Percentiles rank a stretch among this genome's conserved stretches.
Evolutionary conservation across 1,140 invertebrate species (phyloP).

Genomic region (Polypedilum vanderplanki): DNA sequence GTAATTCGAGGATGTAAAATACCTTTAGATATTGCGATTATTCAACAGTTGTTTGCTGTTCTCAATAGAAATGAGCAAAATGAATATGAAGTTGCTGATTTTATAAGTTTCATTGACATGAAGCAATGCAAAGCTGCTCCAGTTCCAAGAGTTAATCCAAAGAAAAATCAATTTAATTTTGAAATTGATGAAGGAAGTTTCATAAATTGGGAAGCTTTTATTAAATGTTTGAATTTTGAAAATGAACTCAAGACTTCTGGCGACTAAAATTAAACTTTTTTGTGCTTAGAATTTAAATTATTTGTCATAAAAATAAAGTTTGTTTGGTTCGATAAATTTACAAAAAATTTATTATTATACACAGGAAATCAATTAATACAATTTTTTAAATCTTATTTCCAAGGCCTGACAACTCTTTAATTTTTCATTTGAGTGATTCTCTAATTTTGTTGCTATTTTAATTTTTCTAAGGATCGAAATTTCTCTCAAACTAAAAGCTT

Average conservation of each 20-base stretch:
- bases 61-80: slow-evolving; percentile 54
- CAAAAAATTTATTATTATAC: too few species aligned
- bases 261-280: not conserved
- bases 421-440: too few species aligned
- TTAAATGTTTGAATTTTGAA: slow-evolving; percentile 39
- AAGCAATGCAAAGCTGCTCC: slow-evolving; percentile 36
- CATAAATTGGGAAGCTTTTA: slow-evolving; percentile 39
- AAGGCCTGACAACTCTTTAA: too few species aligned
- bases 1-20: slow-evolving; percentile 56
- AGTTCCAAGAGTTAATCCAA: slow-evolving; percentile 40
- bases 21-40: slow-evolving; percentile 56
- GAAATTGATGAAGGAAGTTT: slow-evolving; percentile 38
- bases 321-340: too few species aligned
- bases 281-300: too few species aligned
- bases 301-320: too few species aligned
- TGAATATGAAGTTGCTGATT: slow-evolving; percentile 47
- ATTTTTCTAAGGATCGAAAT: too few species aligned
- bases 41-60: slow-evolving; percentile 60
- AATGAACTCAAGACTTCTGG: slow-evolving; percentile 34
- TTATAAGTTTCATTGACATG: slow-evolving; percentile 40
- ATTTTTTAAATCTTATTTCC: too few species aligned
- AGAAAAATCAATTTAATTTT: not conserved
- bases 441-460: too few species aligned
- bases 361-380: too few species aligned
- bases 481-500: too few species aligned